Conservation (phyloP, 2,888 invertebrate genomes). For the Rhagium mordax region DNA sequence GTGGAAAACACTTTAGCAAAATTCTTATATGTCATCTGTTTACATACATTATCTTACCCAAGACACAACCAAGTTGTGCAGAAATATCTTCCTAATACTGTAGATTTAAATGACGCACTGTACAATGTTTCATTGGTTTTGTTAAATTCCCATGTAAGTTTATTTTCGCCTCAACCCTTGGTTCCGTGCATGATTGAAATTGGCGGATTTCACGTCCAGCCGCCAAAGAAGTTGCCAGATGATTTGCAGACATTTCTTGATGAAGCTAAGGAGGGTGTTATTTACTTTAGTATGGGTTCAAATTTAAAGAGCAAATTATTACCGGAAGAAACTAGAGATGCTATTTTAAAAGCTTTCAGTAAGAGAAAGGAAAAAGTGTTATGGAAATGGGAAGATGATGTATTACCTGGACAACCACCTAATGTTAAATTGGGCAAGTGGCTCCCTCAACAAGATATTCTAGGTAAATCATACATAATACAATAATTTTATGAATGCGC, state of each 20-base stretch:
- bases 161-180: constrained; percentile 70
- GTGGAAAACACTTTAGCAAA: background rate
- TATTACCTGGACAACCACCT: constrained; percentile 56
- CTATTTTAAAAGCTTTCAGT: constrained; percentile 74
- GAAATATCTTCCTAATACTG: constrained; percentile 59
- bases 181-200: constrained; percentile 74
- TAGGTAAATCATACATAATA: too few species aligned
- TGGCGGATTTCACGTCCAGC: constrained; percentile 72
- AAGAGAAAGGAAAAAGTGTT: constrained; percentile 76
- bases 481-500: background rate
- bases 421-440: constrained; percentile 67
- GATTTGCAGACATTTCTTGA: constrained; percentile 73
- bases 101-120: constrained; percentile 50
- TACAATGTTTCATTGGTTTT: constrained; percentile 59
- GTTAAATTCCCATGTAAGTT: constrained; percentile 70
- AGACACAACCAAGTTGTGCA: constrained; percentile 55
- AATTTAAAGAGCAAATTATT: constrained; percentile 74
- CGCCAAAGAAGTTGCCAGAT: constrained; percentile 58
- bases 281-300: constrained; percentile 77
- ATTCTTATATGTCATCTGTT: constrained; percentile 60
- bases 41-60: constrained; percentile 60
- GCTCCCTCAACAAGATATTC: constrained; percentile 68
- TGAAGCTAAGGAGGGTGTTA: constrained; percentile 72
- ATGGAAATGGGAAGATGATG: constrained; percentile 77
- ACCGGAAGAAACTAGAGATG: constrained; percentile 70